Evolutionary conservation across 2,888 invertebrate genomes (phyloP), one percentile per base, ranked within the genome.

Genomic region (Agrotis ipsilon): DNA sequence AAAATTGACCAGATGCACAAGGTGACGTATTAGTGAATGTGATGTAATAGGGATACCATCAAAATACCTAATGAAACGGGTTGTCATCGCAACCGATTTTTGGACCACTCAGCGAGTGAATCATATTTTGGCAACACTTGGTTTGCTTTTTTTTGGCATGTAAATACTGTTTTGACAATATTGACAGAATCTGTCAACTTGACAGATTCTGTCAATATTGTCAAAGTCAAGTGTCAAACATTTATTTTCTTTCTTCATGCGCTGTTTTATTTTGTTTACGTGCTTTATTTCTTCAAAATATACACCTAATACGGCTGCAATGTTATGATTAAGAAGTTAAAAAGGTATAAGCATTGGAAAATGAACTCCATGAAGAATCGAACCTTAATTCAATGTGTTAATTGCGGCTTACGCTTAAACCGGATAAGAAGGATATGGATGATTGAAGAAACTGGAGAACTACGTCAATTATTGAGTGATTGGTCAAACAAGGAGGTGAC

Each of bases 401-500:
- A 72, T 54, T 72, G 74, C 16, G 66, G 73, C 21, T 1, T 72
- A 32, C 0, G 13, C 1, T 0, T 58, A 14, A 11, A 4, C n/a
- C 45, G 72, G 21, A 0, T 27, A 13, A 46, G 11, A 52, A 65
- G 58, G 54, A 21, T 9, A 27, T 58, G 57, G 73, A 16, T 73
- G 18, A 24, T 39, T 6, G 65, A 73, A 43, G 73, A 73, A 54
- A 58, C 21, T 43, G 58, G 73, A 24, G 58, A 66, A 43, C 51
- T 66, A 46, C 21, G 46, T 13, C 51, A 73, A 52, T 51, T 72
- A 66, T 27, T 72, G 46, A 43, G n/a, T 59, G 72, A 73, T 48
- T 72, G 74, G 72, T 27, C 21, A 58, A 52, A 43, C 39, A 72
- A 66, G 27, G 58, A 66, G 74, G 72, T 72, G 19, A 27, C 7